phyloP scores from a whole-genome alignment of 1,140 invertebrate genomes.

The Sitophilus oryzae region DNA sequence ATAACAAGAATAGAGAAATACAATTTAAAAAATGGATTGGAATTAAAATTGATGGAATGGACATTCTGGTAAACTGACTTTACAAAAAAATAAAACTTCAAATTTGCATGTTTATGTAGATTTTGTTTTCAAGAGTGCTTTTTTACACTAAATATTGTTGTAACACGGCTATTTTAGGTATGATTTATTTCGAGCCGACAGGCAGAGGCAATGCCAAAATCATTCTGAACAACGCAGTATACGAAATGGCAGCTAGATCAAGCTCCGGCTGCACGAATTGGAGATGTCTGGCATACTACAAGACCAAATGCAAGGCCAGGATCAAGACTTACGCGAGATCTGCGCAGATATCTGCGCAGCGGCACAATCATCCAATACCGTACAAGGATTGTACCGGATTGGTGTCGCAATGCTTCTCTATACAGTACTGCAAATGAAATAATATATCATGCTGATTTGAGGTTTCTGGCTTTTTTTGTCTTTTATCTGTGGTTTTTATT shows the following conservation, averaged over 20 bases:
- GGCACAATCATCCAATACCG: slow-evolving; percentile 22
- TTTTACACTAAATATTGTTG: too few species aligned
- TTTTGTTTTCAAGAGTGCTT: too few species aligned
- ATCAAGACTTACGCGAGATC: slow-evolving; percentile 17
- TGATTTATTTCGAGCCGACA: slow-evolving; percentile 24
- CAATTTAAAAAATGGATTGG: too few species aligned
- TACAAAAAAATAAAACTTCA: neutral
- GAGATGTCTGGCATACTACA: slow-evolving; percentile 25
- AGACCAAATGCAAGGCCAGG: slow-evolving; percentile 29
- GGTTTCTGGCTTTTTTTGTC: too few species aligned
- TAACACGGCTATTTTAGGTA: too few species aligned
- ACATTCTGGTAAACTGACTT: too few species aligned
- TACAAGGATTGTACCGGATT: slow-evolving; percentile 6
- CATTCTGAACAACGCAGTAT: slow-evolving; percentile 19
- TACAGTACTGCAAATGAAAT: neutral
- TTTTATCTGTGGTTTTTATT: too few species aligned
- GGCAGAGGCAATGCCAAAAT: slow-evolving; percentile 26
- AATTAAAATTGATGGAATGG: too few species aligned
- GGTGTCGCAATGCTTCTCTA: slow-evolving; percentile 6
- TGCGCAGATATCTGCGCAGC: slow-evolving; percentile 4
- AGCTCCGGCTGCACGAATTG: slow-evolving; percentile 16
- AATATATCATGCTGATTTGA: too few species aligned
- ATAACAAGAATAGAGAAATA: too few species aligned
- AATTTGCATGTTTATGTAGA: neutral
- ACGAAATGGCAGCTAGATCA: slow-evolving; percentile 13